Base-by-base conservation (phyloP, 2,113 vertebrate species). In the Tursiops truncatus region DNA sequence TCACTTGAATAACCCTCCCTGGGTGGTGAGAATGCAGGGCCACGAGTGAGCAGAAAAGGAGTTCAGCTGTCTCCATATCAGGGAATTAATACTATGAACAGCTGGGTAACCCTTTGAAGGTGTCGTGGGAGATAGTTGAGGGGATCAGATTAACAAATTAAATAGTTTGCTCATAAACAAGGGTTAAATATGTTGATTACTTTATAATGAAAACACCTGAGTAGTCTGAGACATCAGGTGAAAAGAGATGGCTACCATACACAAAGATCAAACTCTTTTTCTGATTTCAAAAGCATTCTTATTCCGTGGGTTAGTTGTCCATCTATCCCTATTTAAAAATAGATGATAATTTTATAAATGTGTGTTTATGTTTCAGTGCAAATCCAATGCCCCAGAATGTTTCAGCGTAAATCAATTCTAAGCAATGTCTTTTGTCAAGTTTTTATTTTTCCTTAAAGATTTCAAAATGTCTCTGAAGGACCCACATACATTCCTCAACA, bases 391-490 rank as follows among this genome's bases (percentile, higher is more conserved):
- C 65, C 62, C 31, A 63, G 21, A 82, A 96, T 58, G 11, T 86
- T 94, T 83, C 31, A 33, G 4, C 31, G 20, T 60, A 93, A 93
- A 86, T 91, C 28, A 89, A 82, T 86, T 31, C 31, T 44, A 94
- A 67, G 79, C 47, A 86, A 53, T n/a, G 44, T 83, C 31, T 85
- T 88, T 65, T 31, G 13, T 53, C 67, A 91, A 65, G 20, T 67
- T 94, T 97, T 96, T 79, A 25, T 67, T 96, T 67, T 89, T 95
- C 82, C 31, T 85, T 95, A 62, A 82, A 56, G 23, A 95, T 77
- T 81, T 96, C 60, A 76, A 10, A 80, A 41, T 84, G 73, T 47
- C 44, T 65, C 58, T 47, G 83, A 94, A 83, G 11, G 31, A 73
- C 28, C 8, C 26, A 18, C 4, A 8, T 73, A 41, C 23, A 76